A percentile compares a stretch with the other conserved stretches of the same genome.
Evolutionary conservation across 2,888 invertebrate genomes (phyloP).

Genomic region (Furcula furcula): DNA sequence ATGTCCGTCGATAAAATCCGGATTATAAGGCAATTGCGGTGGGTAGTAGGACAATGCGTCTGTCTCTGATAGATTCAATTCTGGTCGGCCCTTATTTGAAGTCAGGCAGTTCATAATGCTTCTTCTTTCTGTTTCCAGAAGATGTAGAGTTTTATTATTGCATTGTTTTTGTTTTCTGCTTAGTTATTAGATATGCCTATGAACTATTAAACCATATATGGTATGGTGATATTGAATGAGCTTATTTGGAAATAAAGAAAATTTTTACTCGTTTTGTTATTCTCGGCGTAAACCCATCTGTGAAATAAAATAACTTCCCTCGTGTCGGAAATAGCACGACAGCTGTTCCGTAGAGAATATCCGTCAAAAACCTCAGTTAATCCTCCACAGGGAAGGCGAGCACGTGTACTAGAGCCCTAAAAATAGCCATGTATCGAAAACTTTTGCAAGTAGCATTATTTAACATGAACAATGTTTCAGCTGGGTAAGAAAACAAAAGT

Average conservation of each 20-base stretch:
- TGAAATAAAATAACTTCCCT: constrained; percentile 52
- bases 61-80: constrained; percentile 47
- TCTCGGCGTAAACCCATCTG: constrained; percentile 31
- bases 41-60: constrained; percentile 58
- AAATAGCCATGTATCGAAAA: constrained; percentile 31
- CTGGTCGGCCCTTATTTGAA: constrained; percentile 43
- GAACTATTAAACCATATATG: too few relatives aligned
- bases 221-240: too few relatives aligned
- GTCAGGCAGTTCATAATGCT: constrained; percentile 65
- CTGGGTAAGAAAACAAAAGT: too few relatives aligned
- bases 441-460: constrained; percentile 8
- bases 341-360: constrained; percentile 59
- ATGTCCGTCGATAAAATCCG: constrained; percentile 52
- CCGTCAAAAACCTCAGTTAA: constrained; percentile 56
- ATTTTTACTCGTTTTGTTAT: constrained; percentile 1
- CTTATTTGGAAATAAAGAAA: background rate
- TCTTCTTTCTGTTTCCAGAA: constrained; percentile 17
- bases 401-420: constrained; percentile 43
- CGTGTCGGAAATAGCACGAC: constrained; percentile 71
- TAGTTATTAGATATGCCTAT: too few relatives aligned
- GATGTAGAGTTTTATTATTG: too few relatives aligned
- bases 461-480: background rate
- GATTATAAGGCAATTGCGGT: constrained; percentile 67
- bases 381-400: constrained; percentile 42
- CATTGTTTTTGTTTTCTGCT: too few relatives aligned